phyloP scores from a whole-genome alignment of 2,113 vertebrate species.

The Thryonomys swinderianus region DNA sequence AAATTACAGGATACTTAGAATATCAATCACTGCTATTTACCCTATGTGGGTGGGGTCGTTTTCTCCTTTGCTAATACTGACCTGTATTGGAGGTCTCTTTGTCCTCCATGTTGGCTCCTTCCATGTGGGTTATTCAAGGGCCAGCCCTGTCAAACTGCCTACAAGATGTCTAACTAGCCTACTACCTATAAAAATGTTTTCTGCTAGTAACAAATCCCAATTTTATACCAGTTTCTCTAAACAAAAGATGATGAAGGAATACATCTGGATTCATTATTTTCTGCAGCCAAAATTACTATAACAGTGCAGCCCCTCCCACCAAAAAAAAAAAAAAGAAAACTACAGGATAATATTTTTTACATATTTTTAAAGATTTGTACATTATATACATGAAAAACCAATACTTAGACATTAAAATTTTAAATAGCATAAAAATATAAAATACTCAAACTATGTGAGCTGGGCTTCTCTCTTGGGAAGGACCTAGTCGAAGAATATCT shows the following conservation, averaged over 20 bases:
- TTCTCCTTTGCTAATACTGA: too few relatives aligned
- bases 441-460: background rate
- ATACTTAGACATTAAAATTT: background rate
- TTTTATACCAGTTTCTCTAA: background rate
- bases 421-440: background rate
- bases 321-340: background rate
- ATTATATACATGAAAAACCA: background rate
- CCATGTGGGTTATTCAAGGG: too few relatives aligned
- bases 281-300: background rate
- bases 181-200: too few relatives aligned
- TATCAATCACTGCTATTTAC: too few relatives aligned
- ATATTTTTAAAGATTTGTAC: background rate
- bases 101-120: too few relatives aligned
- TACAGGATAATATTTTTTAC: background rate
- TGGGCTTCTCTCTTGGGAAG: background rate
- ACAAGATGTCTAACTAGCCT: too few relatives aligned
- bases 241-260: background rate
- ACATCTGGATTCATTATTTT: background rate
- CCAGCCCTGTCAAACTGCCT: too few relatives aligned
- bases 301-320: background rate
- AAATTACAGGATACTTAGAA: too few relatives aligned
- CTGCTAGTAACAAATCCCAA: background rate
- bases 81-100: too few relatives aligned
- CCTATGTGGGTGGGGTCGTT: too few relatives aligned
- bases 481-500: background rate